Evolutionary conservation across 2,888 invertebrate species (phyloP), one percentile per base, ranked within the genome.

Genomic region (Endotricha flammealis): DNA sequence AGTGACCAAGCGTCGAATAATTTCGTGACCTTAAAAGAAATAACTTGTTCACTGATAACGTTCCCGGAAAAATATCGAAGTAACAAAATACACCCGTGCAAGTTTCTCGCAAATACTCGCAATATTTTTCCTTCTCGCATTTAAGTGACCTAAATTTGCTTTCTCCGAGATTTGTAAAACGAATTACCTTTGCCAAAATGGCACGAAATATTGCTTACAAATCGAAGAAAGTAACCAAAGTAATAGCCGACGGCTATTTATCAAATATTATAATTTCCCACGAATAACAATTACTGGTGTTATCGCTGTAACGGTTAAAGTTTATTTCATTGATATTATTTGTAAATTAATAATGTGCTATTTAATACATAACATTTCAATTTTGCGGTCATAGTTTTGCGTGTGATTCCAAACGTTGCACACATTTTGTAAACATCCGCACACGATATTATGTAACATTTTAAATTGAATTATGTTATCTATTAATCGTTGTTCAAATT

Each of bases 21-120:
- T 16, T 29, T 9, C 24, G 24, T 54, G 50, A 50, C 54, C 48
- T 45, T 42, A 50, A 41, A 41, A 42, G 24, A 23, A 32, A 14
- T 32, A 16, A 24, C 32, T 32, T 32, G 32, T 32, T 16, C 14
- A 25, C 32, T 32, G 25, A 32, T 32, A 32, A 9, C 32, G 32
- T 14, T 32, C 23, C 25, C 13, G 23, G 16, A 25, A 31, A n/a
- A 32, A 32, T 32, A 25, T 25, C 14, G 32, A 14, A 13, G 32
- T 24, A 32, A 32, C 32, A 32, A 32, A 32, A 32, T 32, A 32
- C 32, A 14, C 13, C 16, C 16, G 25, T 32, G 32, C 16, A 32
- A 24, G 31, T 25, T 32, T 20, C 10, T 16, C 16, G 23, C 24
- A 9, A 32, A 16, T 32, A 8, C 10, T 16, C 16, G 23, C 24